Conservation (phyloP, 2,113 vertebrate genomes). For the Ictidomys tridecemlineatus region DNA sequence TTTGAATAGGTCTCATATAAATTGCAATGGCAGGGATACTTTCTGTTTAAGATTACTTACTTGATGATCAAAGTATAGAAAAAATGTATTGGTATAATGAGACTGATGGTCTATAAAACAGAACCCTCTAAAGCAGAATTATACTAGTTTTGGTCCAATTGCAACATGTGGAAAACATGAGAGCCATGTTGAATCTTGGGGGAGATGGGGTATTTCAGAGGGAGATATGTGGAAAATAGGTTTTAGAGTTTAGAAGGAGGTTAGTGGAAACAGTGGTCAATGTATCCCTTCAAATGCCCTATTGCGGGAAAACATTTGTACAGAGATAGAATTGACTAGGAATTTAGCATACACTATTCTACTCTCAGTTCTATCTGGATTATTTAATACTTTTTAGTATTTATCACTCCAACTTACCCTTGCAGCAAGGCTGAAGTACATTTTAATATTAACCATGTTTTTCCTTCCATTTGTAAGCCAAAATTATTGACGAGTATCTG, state of each 20-base stretch:
- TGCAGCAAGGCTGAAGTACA: background rate
- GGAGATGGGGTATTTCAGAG: background rate
- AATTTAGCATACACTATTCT: background rate
- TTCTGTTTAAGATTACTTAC: background rate
- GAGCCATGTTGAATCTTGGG: background rate
- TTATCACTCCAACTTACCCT: background rate
- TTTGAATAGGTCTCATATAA: background rate
- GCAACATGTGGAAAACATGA: background rate
- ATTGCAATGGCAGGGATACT: background rate
- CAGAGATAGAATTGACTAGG: background rate
- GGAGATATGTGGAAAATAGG: background rate
- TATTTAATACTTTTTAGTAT: background rate
- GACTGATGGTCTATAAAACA: background rate
- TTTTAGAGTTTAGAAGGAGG: background rate
- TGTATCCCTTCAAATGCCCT: background rate
- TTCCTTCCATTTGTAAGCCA: background rate
- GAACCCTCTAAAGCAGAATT: too few relatives aligned
- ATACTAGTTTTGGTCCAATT: background rate
- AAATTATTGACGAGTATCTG: background rate
- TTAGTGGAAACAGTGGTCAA: background rate
- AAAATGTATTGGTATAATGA: background rate
- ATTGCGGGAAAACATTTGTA: background rate
- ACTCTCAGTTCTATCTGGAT: background rate
- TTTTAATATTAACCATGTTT: background rate
- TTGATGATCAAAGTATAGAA: background rate